Percentiles rank a stretch among this genome's conserved stretches.
Evolutionary conservation across 2,797 vertebrate genomes (phyloP).

Genomic region (Adrianichthys oophorus): DNA sequence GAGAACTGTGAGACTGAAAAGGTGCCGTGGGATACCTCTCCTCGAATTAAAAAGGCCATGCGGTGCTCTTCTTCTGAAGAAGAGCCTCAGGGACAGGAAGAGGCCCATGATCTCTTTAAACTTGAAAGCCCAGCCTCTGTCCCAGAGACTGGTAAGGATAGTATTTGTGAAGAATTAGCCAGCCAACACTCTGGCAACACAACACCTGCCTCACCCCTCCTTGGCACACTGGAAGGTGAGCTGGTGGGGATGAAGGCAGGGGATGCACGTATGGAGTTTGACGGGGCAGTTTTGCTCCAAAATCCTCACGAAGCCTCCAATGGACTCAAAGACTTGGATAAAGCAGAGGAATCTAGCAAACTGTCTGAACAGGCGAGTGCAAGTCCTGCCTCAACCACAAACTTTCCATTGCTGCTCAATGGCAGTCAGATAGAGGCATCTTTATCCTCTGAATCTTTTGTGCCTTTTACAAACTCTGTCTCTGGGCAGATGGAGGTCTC

Average conservation of each 20-base stretch:
- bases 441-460: conserved; percentile 85
- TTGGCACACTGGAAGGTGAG: conserved; percentile 61
- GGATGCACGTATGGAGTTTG: conserved; percentile 51
- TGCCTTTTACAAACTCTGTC: conserved; percentile 95
- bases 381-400: conserved; percentile 78
- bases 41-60: conserved; percentile 90
- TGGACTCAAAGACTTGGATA: conserved; percentile 83
- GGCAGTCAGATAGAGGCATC: conserved; percentile 81
- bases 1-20: conserved; percentile 85
- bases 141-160: conserved; percentile 76
- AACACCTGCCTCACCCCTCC: conserved; percentile 42
- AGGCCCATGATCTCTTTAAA: conserved; percentile 76
- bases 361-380: conserved; percentile 80
- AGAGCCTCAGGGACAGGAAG: conserved; percentile 85
- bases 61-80: conserved; percentile 88
- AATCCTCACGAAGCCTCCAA: conserved; percentile 87
- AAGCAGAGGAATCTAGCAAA: conserved; percentile 72
- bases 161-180: conserved; percentile 82
- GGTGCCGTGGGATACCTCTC: conserved; percentile 75
- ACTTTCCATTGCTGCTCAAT: conserved; percentile 80
- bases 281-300: conserved; percentile 70
- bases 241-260: conserved; percentile 63
- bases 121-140: conserved; percentile 79
- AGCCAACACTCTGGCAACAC: conserved; percentile 45
- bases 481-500: conserved; percentile 82